Conservation (phyloP, 64 coral and sea anemone genomes). For the Montipora capricornis region DNA sequence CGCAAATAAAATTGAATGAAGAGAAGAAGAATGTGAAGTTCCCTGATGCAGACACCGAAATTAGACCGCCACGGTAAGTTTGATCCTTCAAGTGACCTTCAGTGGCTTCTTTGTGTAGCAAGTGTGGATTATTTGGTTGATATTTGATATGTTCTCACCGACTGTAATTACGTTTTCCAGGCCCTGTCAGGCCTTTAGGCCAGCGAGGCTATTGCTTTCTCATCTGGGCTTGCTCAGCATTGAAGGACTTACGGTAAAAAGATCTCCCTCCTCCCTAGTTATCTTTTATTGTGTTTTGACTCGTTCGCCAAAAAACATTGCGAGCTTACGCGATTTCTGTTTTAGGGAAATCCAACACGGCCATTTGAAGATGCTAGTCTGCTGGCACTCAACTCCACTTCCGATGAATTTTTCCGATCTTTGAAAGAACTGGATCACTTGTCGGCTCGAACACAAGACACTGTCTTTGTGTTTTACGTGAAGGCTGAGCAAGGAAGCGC, state of each 20-base stretch:
- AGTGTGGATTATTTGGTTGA: neutral
- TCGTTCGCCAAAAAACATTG: neutral
- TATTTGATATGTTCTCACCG: neutral
- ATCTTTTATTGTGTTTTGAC: neutral
- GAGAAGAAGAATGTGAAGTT: slow-evolving; percentile 59
- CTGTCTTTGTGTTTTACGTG: slow-evolving; percentile 93
- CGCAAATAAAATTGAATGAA: slow-evolving; percentile 64
- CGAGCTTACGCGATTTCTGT: neutral
- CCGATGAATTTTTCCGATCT: slow-evolving; percentile 69
- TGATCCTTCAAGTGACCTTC: neutral
- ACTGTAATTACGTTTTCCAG: slow-evolving; percentile 33
- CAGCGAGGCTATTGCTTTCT: slow-evolving; percentile 79
- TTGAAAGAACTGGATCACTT: slow-evolving; percentile 77
- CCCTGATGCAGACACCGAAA: slow-evolving; percentile 76
- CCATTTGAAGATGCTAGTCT: slow-evolving; percentile 78
- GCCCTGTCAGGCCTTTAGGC: slow-evolving; percentile 71
- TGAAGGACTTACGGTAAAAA: slow-evolving; percentile 78
- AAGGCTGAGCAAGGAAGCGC: slow-evolving; percentile 83
- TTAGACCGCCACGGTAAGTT: slow-evolving; percentile 74
- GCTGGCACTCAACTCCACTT: slow-evolving; percentile 59
- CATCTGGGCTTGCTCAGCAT: slow-evolving; percentile 83
- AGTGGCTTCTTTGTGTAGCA: neutral
- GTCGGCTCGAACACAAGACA: slow-evolving; percentile 87
- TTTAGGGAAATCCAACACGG: slow-evolving; percentile 70
- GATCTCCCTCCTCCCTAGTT: neutral